Base-by-base conservation (phyloP, 2,797 vertebrate genomes). In the Varecia variegata region DNA sequence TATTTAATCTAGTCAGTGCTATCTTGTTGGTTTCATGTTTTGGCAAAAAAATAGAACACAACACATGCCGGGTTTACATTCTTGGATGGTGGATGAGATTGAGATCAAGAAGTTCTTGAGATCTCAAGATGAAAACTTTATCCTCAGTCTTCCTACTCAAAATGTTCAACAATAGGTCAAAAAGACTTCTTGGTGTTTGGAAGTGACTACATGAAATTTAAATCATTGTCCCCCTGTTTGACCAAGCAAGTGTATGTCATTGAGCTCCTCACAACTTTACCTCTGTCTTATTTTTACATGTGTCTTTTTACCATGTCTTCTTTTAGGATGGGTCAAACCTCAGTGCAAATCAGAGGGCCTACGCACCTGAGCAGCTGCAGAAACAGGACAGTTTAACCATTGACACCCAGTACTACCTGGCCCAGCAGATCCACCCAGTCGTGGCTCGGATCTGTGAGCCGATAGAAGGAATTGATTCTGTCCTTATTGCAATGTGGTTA, bases 381-480 rank as follows among this genome's bases (percentile, higher is more conserved):
- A 99, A 99, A 98, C 99, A 99, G 98, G 98, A 98, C 43, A 99
- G 97, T 96, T 99, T 99, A 97, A 98, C 90, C 90, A 92, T 99
- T 96, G 99, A 99, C 98, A 99, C 98, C 8, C 99, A 99, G 96
- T 99, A 99, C 98, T 99, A 99, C 98, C 99, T 99, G 97, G 99
- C 99, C 85, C 99, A 99, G 98, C 99, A 99, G 98, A 97, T 99
- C 93, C 99, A 99, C 97, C 99, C 99, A 3, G 99, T 99, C 56
- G 99, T 99, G 98, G 99, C 99, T 98, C 99, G 99, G 68, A 99
- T 99, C 97, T 99, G 99, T 97, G 99, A 99, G 60, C 99, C 99
- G 83, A 99, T 99, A 89, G 99, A 99, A 45, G 99, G 99, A 97
- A 99, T 99, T 70, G 99, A 99, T 94, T 97, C 99, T 47, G 98